Evolutionary conservation across 2,888 invertebrate species (phyloP).

Genomic region (Papilio demoleus): DNA sequence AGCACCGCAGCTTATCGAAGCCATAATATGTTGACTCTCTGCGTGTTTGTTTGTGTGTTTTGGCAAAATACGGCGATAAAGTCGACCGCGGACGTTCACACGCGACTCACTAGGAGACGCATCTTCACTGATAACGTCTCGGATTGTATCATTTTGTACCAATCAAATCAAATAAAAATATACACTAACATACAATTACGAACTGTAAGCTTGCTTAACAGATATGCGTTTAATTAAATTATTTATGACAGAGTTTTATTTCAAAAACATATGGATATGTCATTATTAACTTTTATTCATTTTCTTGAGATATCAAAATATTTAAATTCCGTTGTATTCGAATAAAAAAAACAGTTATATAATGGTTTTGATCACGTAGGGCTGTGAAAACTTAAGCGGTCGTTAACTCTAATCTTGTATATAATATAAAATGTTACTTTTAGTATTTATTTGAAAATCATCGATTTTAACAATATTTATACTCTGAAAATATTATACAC

Average conservation of each 20-base stretch:
- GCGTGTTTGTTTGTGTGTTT: constrained; percentile 49
- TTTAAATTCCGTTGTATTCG: not conserved
- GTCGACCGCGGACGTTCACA: constrained; percentile 50
- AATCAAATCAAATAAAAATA: not conserved
- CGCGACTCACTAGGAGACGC: constrained; percentile 41
- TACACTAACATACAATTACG: not conserved
- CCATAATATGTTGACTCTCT: constrained; percentile 46
- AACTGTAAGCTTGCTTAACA: not conserved
- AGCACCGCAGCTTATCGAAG: constrained; percentile 46
- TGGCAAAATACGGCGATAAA: constrained; percentile 49
- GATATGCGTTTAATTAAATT: not conserved
- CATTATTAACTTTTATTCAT: too few species aligned
- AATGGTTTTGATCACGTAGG: not conserved
- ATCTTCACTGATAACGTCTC: constrained; percentile 34
- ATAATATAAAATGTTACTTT: too few species aligned
- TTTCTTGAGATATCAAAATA: not conserved
- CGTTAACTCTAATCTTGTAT: not conserved
- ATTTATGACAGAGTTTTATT: too few species aligned
- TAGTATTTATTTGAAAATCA: too few species aligned
- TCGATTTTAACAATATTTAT: too few species aligned
- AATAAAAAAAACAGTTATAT: not conserved
- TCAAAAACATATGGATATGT: too few species aligned
- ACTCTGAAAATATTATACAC: not conserved
- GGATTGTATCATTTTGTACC: constrained; percentile 31
- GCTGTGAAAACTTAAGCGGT: not conserved